A percentile compares a stretch with the other conserved stretches of the same genome.
Conservation (phyloP, 2,888 invertebrate genomes). For the Branchipolynoe longqiensis region DNA sequence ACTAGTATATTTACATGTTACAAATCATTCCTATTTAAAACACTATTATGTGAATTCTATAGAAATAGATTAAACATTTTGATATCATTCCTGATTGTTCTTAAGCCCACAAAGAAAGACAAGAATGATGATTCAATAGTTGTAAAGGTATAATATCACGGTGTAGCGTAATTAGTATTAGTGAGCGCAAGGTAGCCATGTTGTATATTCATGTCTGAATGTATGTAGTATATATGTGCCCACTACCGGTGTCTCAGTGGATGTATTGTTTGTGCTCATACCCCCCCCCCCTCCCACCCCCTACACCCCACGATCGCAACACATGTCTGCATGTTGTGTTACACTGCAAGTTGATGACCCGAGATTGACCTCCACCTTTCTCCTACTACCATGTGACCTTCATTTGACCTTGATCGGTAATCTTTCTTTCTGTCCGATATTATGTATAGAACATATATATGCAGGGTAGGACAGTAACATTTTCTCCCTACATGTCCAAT, state of each 20-base stretch:
- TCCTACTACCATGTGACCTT: neutral
- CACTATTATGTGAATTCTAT: neutral
- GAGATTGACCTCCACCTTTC: neutral
- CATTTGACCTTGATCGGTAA: slow-evolving; percentile 28
- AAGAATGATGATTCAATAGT: slow-evolving; percentile 57
- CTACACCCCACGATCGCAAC: too few species aligned
- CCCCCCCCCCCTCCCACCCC: neutral
- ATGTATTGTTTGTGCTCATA: neutral
- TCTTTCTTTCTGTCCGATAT: slow-evolving; percentile 36
- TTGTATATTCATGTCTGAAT: neutral
- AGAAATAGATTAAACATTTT: neutral
- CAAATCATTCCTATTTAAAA: neutral
- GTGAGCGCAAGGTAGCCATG: slow-evolving; percentile 22
- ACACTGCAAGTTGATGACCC: slow-evolving; percentile 34
- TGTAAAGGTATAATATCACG: slow-evolving; percentile 50
- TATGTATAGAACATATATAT: slow-evolving; percentile 30
- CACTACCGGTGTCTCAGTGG: neutral
- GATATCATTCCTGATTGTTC: slow-evolving; percentile 57
- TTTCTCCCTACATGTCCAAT: too few species aligned
- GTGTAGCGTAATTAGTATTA: slow-evolving; percentile 35
- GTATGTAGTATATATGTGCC: slow-evolving; percentile 10
- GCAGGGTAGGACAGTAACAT: too few species aligned
- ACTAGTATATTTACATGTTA: slow-evolving; percentile 21
- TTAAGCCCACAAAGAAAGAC: slow-evolving; percentile 56
- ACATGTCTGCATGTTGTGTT: slow-evolving; percentile 35